Evolutionary conservation across 2,888 invertebrate species (phyloP).

Genomic region (Catotricha subobsoleta): DNA sequence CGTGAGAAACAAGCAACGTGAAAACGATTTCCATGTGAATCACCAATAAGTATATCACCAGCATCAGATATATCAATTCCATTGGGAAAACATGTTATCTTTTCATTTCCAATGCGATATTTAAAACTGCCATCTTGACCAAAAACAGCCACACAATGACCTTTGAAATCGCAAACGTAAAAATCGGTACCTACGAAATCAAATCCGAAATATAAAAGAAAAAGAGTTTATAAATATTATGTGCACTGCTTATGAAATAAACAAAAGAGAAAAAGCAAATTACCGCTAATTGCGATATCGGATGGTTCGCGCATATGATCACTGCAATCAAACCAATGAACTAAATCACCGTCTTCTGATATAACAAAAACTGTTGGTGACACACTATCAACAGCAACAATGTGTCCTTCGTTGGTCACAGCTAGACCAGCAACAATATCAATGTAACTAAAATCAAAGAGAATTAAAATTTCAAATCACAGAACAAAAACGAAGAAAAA

Average conservation of each 20-base stretch:
- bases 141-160: constrained; percentile 92
- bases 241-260: background rate
- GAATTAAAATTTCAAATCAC: background rate
- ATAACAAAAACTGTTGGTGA: constrained; percentile 92
- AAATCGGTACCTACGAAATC: constrained; percentile 57
- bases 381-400: constrained; percentile 93
- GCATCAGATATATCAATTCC: constrained; percentile 96
- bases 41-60: constrained; percentile 90
- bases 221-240: constrained; percentile 1
- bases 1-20: constrained; percentile 91
- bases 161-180: constrained; percentile 96
- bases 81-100: constrained; percentile 91
- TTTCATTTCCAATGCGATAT: constrained; percentile 87
- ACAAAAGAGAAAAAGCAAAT: constrained; percentile 16
- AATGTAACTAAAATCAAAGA: constrained; percentile 42
- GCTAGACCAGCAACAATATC: constrained; percentile 89
- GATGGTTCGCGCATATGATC: constrained; percentile 96
- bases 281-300: constrained; percentile 87
- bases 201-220: background rate
- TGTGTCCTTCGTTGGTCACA: constrained; percentile 78
- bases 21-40: constrained; percentile 94
- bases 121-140: constrained; percentile 81
- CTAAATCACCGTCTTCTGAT: constrained; percentile 76
- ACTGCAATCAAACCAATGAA: constrained; percentile 95
- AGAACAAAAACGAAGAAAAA: background rate